phyloP scores from a whole-genome alignment of 2,888 invertebrate genomes.

The Epinotia brunnichana region DNA sequence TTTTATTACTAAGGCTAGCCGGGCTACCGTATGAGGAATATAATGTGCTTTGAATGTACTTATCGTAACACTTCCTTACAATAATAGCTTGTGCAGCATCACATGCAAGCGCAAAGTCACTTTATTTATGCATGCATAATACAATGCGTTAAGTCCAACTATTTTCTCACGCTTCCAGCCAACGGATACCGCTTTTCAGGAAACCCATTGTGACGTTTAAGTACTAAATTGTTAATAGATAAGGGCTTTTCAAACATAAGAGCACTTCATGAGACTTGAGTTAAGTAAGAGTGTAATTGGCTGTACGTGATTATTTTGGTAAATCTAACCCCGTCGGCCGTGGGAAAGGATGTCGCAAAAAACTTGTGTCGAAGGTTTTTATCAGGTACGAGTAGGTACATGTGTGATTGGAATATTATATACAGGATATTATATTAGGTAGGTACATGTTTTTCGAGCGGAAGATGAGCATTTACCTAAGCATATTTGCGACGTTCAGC shows the following conservation, averaged over 20 bases:
- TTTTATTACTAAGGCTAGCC: too few relatives aligned
- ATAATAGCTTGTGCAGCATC: neutral
- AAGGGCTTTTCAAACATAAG: conserved; percentile 46
- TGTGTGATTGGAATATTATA: neutral
- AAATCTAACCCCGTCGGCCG: conserved; percentile 54
- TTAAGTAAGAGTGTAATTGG: conserved; percentile 61
- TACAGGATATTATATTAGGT: neutral
- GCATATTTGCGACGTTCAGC: too few relatives aligned
- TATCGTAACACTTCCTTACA: neutral
- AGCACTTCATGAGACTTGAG: conserved; percentile 53
- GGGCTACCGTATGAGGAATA: neutral
- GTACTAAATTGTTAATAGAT: conserved; percentile 47
- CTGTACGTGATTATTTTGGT: conserved; percentile 72
- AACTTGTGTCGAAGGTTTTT: conserved; percentile 9
- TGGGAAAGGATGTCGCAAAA: conserved; percentile 72
- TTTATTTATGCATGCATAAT: conserved; percentile 2
- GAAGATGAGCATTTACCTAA: too few relatives aligned
- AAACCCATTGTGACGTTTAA: conserved; percentile 55
- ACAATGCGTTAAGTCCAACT: conserved; percentile 20
- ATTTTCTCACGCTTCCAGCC: conserved; percentile 64
- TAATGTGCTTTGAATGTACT: neutral
- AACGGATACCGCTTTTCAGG: conserved; percentile 65
- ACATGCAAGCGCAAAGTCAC: neutral
- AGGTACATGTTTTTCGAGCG: neutral
- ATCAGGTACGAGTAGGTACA: neutral